Conservation (phyloP, 2,113 vertebrate genomes). For the Craseonycteris thonglongyai region DNA sequence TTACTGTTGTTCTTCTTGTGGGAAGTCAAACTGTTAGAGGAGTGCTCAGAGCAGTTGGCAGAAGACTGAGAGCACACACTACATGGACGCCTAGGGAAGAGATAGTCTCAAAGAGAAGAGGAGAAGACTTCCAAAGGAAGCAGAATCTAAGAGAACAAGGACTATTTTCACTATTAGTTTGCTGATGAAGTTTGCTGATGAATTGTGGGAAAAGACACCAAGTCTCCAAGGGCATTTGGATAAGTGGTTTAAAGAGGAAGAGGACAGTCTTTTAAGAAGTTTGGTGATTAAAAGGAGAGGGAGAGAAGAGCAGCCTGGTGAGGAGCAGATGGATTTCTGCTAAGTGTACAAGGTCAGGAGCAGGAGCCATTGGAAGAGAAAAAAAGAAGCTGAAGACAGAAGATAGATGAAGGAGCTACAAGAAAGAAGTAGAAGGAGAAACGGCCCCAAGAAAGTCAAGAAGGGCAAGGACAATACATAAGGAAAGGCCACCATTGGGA, state of each 20-base stretch:
- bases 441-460: background rate
- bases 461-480: background rate
- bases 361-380: background rate
- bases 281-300: background rate
- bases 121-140: background rate
- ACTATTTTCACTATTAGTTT: background rate
- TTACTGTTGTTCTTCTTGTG: background rate
- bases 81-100: background rate
- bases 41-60: background rate
- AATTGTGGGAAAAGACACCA: background rate
- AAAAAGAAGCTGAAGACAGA: background rate
- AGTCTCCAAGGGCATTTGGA: background rate
- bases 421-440: background rate
- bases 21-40: background rate
- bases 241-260: slow-evolving; percentile 1
- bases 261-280: background rate
- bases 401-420: background rate
- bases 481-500: background rate
- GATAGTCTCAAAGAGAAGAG: background rate
- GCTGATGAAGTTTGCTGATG: background rate
- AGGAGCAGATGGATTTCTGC: background rate
- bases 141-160: background rate
- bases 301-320: background rate
- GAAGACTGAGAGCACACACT: background rate
- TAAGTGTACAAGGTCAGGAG: background rate